Evolutionary conservation across 2,888 invertebrate species (phyloP).

Genomic region (Plagodis dolabraria): DNA sequence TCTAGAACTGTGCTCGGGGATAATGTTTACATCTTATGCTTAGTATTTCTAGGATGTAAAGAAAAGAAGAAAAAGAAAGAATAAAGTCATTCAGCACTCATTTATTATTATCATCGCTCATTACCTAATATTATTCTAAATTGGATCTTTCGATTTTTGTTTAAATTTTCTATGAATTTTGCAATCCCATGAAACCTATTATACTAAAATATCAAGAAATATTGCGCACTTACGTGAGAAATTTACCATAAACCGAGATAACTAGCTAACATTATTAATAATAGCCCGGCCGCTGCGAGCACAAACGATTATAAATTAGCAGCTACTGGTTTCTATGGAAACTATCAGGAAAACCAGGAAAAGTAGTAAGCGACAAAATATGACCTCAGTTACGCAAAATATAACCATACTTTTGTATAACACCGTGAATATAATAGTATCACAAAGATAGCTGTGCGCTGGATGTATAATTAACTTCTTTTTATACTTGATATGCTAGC

Average conservation of each 20-base stretch:
- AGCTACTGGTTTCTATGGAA: slow-evolving; percentile 23
- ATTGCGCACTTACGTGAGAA: not conserved
- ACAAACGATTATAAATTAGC: slow-evolving; percentile 26
- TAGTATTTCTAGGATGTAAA: too few relatives aligned
- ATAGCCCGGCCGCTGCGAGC: slow-evolving; percentile 5
- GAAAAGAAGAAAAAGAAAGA: too few relatives aligned
- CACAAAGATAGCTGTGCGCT: too few relatives aligned
- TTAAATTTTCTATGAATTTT: too few relatives aligned
- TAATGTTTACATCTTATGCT: too few relatives aligned
- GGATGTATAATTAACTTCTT: too few relatives aligned
- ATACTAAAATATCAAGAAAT: not conserved
- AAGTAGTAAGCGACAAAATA: slow-evolving; percentile 16
- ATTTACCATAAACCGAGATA: slow-evolving; percentile 22
- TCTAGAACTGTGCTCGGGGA: too few relatives aligned
- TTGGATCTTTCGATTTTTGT: too few relatives aligned
- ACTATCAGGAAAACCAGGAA: slow-evolving; percentile 23
- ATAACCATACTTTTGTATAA: slow-evolving; percentile 6
- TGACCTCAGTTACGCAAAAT: slow-evolving; percentile 4
- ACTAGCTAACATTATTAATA: slow-evolving; percentile 21
- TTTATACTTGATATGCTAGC: too few relatives aligned
- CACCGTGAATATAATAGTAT: not conserved
- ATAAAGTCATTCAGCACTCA: too few relatives aligned
- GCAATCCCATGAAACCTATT: not conserved
- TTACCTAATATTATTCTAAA: too few relatives aligned
- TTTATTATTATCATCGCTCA: too few relatives aligned